Base-by-base conservation (phyloP, 2,888 invertebrate species). In the Xestia c-nigrum region DNA sequence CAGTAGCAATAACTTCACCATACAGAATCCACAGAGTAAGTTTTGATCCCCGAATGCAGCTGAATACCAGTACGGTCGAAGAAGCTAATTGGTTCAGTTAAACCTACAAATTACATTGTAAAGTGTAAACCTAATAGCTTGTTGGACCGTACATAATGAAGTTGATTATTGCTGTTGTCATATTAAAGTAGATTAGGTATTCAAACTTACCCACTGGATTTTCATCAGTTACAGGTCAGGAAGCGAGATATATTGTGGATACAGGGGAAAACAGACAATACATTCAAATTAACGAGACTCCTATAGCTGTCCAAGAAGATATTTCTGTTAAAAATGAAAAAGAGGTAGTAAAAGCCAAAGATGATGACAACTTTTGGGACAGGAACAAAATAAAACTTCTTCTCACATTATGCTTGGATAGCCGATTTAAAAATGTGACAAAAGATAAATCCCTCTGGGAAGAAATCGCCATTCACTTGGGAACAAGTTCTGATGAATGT, bases 1-100 rank as follows among this genome's bases (percentile, higher is more conserved):
- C 71, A 95, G 94, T 87, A 95, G 93, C 83, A 96, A 95, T 84
- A 96, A 95, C 83, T 94, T 96, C 70, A 92, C 95, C 1, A 92
- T 95, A 80, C 95, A 95, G 75, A 95, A 94, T 83, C 91, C 94
- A 38, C 94, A 92, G 81, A 92, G 95, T 96, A 90, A 92, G 94
- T 92, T 47, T 65, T 31, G n/a, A 47, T 59, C 0, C 3, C 38
- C 61, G 38, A 31, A 21, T 21, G 50, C 50, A 19, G 7, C 57
- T 57, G 57, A 24, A 5, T 57, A 31, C 24, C 57, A 57, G 24
- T 57, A 57, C 14, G n/a, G n/a, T n/a, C n/a, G n/a, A n/a, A n/a
- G n/a, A n/a, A n/a, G n/a, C n/a, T n/a, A n/a, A n/a, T n/a, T n/a
- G n/a, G n/a, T n/a, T n/a, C n/a, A n/a, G n/a, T n/a, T n/a, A n/a